Evolutionary conservation across 2,888 invertebrate genomes (phyloP).

Genomic region (Gryllus longicercus): DNA sequence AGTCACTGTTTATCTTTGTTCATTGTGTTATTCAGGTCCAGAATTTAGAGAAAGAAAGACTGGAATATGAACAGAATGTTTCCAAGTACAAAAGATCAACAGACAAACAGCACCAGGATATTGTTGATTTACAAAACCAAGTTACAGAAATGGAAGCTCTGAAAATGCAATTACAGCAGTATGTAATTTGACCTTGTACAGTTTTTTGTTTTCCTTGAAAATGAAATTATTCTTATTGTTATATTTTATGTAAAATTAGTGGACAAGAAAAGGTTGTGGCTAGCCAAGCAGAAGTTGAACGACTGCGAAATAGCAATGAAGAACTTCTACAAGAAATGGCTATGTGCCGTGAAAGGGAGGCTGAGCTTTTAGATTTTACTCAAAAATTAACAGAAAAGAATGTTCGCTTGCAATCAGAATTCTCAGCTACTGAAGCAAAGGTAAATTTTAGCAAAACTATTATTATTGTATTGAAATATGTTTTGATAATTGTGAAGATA

Average conservation of each 20-base stretch:
- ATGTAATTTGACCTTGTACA: slow-evolving; percentile 37
- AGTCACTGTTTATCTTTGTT: too few relatives aligned
- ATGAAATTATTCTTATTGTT: neutral
- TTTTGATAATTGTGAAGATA: too few relatives aligned
- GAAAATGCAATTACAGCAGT: slow-evolving; percentile 59
- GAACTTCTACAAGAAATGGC: slow-evolving; percentile 68
- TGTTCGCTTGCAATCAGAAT: slow-evolving; percentile 69
- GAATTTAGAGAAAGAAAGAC: slow-evolving; percentile 58
- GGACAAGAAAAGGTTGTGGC: slow-evolving; percentile 55
- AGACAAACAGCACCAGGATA: slow-evolving; percentile 57
- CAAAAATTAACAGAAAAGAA: slow-evolving; percentile 75
- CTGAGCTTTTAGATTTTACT: slow-evolving; percentile 73
- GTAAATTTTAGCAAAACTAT: slow-evolving; percentile 40
- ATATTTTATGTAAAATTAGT: slow-evolving; percentile 43
- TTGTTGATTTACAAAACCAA: slow-evolving; percentile 53
- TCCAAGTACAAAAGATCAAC: slow-evolving; percentile 55
- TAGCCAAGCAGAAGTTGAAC: slow-evolving; percentile 54
- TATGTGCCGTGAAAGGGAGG: slow-evolving; percentile 66
- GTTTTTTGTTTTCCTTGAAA: neutral
- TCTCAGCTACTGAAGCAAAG: slow-evolving; percentile 60
- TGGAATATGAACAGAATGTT: slow-evolving; percentile 56
- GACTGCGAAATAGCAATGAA: slow-evolving; percentile 55
- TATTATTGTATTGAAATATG: neutral
- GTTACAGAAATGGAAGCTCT: slow-evolving; percentile 54
- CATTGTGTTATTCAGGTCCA: slow-evolving; percentile 48